phyloP scores from a whole-genome alignment of 35 echinoderm and acorn worm genomes.

The Anneissia japonica region DNA sequence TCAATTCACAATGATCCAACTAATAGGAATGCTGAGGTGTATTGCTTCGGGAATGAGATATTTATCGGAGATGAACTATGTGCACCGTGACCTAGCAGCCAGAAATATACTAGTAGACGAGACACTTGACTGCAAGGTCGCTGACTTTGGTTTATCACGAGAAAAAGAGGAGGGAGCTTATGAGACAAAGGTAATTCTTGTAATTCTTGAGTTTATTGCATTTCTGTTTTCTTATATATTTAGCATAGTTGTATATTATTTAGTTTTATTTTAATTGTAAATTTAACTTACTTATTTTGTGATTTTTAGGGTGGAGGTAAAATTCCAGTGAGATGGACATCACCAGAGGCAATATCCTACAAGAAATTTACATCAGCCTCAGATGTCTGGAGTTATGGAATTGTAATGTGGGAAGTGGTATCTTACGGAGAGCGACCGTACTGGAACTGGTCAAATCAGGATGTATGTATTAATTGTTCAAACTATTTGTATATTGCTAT shows the following conservation, averaged over 20 bases:
- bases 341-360: constrained; percentile 92
- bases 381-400: constrained; percentile 95
- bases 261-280: too few relatives aligned
- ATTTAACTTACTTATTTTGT: too few relatives aligned
- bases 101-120: constrained; percentile 92
- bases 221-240: too few relatives aligned
- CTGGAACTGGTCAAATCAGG: constrained; percentile 97
- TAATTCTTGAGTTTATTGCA: too few relatives aligned
- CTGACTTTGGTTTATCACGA: constrained; percentile 96
- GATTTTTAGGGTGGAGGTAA: constrained; percentile 64
- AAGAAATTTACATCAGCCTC: constrained; percentile 99
- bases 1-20: constrained; percentile 81
- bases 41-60: constrained; percentile 93
- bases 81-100: constrained; percentile 96
- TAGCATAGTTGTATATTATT: too few relatives aligned
- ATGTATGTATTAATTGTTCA: constrained; percentile 65
- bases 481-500: too few relatives aligned
- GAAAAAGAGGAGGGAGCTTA: constrained; percentile 93
- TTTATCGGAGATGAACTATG: constrained; percentile 97
- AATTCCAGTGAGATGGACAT: constrained; percentile 96
- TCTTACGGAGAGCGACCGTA: constrained; percentile 99
- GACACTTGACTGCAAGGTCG: constrained; percentile 88
- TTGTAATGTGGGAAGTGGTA: constrained; percentile 98
- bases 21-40: constrained; percentile 81
- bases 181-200: constrained; percentile 78